phyloP scores from a whole-genome alignment of 2,888 invertebrate genomes.

The Teleiodes luculella region DNA sequence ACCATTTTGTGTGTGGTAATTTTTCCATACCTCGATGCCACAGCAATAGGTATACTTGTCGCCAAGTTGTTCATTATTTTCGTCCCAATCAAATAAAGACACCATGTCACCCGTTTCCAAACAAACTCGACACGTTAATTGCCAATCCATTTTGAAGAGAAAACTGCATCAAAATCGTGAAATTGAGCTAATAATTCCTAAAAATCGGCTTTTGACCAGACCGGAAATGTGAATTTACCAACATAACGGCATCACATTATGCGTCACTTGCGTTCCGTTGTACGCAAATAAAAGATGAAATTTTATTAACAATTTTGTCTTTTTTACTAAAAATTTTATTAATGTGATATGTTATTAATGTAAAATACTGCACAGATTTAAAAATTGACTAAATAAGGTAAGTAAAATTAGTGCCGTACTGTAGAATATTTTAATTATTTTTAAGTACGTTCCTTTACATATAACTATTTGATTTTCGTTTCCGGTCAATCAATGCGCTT shows the following conservation, averaged over 20 bases:
- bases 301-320: not conserved
- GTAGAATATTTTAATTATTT: no score
- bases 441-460: no score
- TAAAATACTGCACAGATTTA: no score
- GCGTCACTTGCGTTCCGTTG: conserved; percentile 32
- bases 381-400: no score
- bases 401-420: no score
- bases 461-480: not conserved
- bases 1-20: conserved; percentile 74
- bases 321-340: no score
- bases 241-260: conserved; percentile 36
- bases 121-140: conserved; percentile 74
- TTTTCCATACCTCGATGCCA: conserved; percentile 73
- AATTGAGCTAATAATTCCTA: conserved; percentile 32
- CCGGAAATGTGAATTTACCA: conserved; percentile 55
- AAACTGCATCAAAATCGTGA: conserved; percentile 22
- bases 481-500: no score
- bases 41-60: conserved; percentile 73
- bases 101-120: conserved; percentile 74
- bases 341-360: no score
- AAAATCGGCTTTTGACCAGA: conserved; percentile 44
- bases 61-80: conserved; percentile 75
- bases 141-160: conserved; percentile 69
- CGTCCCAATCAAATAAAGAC: conserved; percentile 76
- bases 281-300: conserved; percentile 14